phyloP scores from a whole-genome alignment of 23 tunicate genomes.

The Ascidia mentula region DNA sequence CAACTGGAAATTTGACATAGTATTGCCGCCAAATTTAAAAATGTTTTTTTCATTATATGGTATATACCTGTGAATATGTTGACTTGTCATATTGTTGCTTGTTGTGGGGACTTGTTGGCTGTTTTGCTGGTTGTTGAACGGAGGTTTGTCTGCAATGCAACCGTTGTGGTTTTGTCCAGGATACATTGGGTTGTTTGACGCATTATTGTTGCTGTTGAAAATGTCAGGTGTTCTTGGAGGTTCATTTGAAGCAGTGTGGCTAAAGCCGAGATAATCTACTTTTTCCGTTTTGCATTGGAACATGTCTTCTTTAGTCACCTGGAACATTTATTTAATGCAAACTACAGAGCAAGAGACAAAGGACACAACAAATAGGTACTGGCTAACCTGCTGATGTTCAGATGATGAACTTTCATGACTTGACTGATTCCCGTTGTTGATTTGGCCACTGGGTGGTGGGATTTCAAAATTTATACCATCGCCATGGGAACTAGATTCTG shows the following conservation, averaged over 20 bases:
- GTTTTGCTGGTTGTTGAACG: conserved; percentile 29
- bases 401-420: too few relatives aligned
- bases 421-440: too few relatives aligned
- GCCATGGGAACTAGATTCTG: too few relatives aligned
- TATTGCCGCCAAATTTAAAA: too few relatives aligned
- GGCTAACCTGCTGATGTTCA: too few relatives aligned
- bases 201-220: conserved; percentile 24
- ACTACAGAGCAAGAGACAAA: too few relatives aligned
- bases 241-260: background rate
- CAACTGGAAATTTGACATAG: too few relatives aligned
- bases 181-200: conserved; percentile 1
- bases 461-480: too few relatives aligned
- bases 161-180: background rate
- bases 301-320: background rate
- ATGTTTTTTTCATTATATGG: background rate
- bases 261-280: conserved; percentile 24
- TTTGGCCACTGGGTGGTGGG: too few relatives aligned
- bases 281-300: conserved; percentile 69
- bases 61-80: conserved; percentile 47
- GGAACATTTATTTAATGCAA: too few relatives aligned
- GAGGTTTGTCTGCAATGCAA: background rate
- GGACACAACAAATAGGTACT: too few relatives aligned
- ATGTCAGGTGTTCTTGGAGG: background rate
- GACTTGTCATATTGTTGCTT: conserved; percentile 44
- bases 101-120: conserved; percentile 23